phyloP scores from a whole-genome alignment of 1,140 invertebrate genomes.

The Drosophila prosaltans region DNA sequence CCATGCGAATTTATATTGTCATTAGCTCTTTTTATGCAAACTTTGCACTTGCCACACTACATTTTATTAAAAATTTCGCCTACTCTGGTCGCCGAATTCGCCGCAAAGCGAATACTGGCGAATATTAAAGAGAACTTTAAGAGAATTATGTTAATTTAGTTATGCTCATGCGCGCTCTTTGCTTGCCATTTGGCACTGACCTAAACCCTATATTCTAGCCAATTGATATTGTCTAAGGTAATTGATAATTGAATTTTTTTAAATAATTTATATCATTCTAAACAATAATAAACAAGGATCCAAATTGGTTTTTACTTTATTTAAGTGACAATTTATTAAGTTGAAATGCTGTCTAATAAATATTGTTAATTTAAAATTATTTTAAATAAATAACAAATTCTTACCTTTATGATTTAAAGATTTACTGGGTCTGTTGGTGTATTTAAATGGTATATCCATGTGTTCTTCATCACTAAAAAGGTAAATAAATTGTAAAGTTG shows the following conservation, averaged over 20 bases:
- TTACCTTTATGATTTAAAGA: too few species aligned
- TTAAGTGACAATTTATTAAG: too few species aligned
- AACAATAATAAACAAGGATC: too few species aligned
- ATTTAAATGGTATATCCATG: too few species aligned
- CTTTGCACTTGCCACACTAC: slow-evolving; percentile 45
- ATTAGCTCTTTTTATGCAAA: slow-evolving; percentile 73
- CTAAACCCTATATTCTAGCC: slow-evolving; percentile 33
- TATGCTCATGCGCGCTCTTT: slow-evolving; percentile 57
- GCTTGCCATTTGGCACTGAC: slow-evolving; percentile 63
- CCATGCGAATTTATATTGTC: slow-evolving; percentile 74
- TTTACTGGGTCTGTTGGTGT: too few species aligned
- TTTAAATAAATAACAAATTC: too few species aligned
- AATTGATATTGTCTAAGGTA: slow-evolving; percentile 56
- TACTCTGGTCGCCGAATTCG: slow-evolving; percentile 54
- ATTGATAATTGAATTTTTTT: not conserved
- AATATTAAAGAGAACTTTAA: not conserved
- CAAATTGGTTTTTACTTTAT: too few species aligned
- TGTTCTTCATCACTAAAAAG: too few species aligned
- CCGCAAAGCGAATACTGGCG: slow-evolving; percentile 24
- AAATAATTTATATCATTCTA: too few species aligned
- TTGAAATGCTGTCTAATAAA: too few species aligned
- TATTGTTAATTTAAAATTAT: too few species aligned
- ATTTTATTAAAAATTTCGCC: slow-evolving; percentile 67
- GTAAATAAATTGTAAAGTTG: too few species aligned
- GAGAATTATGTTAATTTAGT: not conserved